A percentile compares a stretch with the other conserved stretches of the same genome.
These are phyloP conservation scores for Liodrosophila aerea DNA, from an alignment of 2,888 invertebrate species.

Conservation along the genomic window DNA sequence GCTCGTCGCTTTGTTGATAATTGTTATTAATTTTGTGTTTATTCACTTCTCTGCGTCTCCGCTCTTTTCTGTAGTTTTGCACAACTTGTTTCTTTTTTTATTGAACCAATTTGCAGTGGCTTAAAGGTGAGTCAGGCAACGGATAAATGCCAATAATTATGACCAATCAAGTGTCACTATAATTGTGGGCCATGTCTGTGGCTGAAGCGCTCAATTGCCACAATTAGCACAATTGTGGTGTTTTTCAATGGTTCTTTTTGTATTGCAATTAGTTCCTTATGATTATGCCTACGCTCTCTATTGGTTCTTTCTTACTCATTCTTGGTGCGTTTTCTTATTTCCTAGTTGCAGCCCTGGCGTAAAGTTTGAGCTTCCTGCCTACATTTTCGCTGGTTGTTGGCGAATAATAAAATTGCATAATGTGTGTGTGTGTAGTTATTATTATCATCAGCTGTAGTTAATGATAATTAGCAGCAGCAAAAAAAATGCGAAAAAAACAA, in stretches of 20 bases:
- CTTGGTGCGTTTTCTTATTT: too few species aligned
- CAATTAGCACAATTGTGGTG: too few species aligned
- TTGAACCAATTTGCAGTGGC: slow-evolving; percentile 16
- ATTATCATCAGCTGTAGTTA: slow-evolving; percentile 28
- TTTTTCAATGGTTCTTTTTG: too few species aligned
- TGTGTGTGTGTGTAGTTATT: slow-evolving; percentile 27
- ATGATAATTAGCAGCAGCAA: slow-evolving; percentile 28
- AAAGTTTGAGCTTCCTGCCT: not conserved
- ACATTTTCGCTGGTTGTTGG: not conserved
- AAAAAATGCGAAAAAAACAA: slow-evolving; percentile 24
- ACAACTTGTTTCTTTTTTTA: slow-evolving; percentile 16
- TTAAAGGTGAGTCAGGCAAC: slow-evolving; percentile 5
- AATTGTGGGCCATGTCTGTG: too few species aligned
- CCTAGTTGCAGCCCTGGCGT: too few species aligned
- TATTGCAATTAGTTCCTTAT: too few species aligned
- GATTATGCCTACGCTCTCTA: too few species aligned
- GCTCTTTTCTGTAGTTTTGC: not conserved
- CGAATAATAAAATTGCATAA: slow-evolving; percentile 45
- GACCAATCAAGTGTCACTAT: not conserved
- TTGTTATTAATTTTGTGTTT: slow-evolving; percentile 46
- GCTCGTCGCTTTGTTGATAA: slow-evolving; percentile 49
- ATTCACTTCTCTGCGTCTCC: not conserved
- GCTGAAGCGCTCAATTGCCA: not conserved
- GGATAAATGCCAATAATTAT: slow-evolving; percentile 7
- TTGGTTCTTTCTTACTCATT: too few species aligned